Evolutionary conservation across 1,140 invertebrate species (phyloP).

Genomic region (Penaeus japonicus): DNA sequence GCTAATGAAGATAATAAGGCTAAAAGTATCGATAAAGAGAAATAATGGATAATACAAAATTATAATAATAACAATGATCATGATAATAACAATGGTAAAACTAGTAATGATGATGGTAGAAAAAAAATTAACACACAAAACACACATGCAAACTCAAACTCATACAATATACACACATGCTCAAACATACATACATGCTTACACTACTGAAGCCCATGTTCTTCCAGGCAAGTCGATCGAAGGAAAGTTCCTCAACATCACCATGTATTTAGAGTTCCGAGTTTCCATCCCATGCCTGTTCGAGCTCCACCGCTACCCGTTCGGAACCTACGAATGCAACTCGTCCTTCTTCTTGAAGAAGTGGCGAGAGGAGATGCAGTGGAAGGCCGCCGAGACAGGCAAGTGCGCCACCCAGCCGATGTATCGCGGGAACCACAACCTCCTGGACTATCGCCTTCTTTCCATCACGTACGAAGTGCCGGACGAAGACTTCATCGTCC

Average conservation of each 20-base stretch:
- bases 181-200: too few relatives aligned
- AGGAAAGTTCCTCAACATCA: not conserved
- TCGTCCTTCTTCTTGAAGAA: not conserved
- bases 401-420: not conserved
- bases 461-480: not conserved
- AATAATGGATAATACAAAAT: too few relatives aligned
- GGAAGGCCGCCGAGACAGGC: not conserved
- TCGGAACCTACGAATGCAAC: not conserved
- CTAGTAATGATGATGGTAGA: too few relatives aligned
- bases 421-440: not conserved
- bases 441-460: not conserved
- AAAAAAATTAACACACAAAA: too few relatives aligned
- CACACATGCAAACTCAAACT: too few relatives aligned
- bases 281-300: constrained; percentile 1
- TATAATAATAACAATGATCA: too few relatives aligned
- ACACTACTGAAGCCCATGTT: not conserved
- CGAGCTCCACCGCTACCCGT: not conserved
- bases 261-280: not conserved
- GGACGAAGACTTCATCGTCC: not conserved
- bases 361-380: not conserved
- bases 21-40: too few relatives aligned
- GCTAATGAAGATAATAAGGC: too few relatives aligned
- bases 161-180: too few relatives aligned
- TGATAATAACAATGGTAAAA: too few relatives aligned
- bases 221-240: not conserved